These are phyloP conservation scores for Cirrhinus molitorella DNA, from an alignment of 2,797 vertebrate species.

Conservation along the genomic window DNA sequence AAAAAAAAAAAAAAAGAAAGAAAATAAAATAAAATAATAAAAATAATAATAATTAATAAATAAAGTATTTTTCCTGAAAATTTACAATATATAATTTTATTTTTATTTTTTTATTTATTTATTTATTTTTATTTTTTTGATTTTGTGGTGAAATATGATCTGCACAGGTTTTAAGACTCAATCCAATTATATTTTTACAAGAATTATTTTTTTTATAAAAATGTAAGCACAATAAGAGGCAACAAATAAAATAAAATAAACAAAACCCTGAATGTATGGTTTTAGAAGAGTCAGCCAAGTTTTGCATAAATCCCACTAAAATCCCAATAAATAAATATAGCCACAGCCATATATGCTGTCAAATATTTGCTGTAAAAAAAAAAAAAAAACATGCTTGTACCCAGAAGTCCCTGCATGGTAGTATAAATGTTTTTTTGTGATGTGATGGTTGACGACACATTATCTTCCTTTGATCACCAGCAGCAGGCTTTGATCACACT, in stretches of 20 bases:
- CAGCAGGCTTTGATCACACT: neutral
- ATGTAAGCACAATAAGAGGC: too few species aligned
- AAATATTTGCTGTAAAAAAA: neutral
- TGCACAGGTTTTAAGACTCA: neutral
- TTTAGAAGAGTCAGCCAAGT: neutral
- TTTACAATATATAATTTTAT: too few species aligned
- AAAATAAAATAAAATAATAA: neutral
- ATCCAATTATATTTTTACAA: conserved; percentile 10
- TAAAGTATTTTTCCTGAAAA: neutral
- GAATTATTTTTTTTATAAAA: too few species aligned
- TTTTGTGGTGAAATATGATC: neutral
- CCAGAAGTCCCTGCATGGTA: neutral
- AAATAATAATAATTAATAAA: too few species aligned
- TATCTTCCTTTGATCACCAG: neutral
- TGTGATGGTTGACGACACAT: neutral
- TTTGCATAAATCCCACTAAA: neutral
- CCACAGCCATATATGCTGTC: neutral
- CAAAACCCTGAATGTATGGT: neutral
- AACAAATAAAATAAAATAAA: neutral
- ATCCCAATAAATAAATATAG: too few species aligned
- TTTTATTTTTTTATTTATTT: too few species aligned
- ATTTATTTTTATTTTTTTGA: too few species aligned
- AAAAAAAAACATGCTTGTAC: neutral
- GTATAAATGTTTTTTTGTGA: neutral
- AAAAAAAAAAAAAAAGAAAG: neutral